Evolutionary conservation across 2,113 vertebrate species (phyloP).

Genomic region (Bostrychus sinensis): DNA sequence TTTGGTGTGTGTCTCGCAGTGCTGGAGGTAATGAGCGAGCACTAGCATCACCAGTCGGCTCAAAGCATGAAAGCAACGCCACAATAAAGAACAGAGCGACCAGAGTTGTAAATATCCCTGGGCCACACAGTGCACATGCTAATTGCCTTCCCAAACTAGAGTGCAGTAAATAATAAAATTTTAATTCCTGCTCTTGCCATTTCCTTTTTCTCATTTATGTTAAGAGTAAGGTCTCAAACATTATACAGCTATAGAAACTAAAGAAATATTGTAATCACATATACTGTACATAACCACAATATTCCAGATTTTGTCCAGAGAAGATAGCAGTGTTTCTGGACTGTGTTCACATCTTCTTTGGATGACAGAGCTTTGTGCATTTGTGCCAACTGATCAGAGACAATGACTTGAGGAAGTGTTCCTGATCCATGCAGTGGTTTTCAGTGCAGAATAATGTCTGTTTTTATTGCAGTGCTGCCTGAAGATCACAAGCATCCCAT

Average conservation of each 20-base stretch:
- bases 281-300: no score
- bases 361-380: no score
- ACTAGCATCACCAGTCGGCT: slow-evolving; percentile 60
- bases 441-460: no score
- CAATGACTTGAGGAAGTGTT: no score
- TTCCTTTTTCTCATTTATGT: slow-evolving; percentile 62
- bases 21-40: slow-evolving; percentile 66
- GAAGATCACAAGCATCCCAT: no score
- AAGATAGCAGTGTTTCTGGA: no score
- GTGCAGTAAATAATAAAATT: slow-evolving; percentile 97
- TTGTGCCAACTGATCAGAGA: no score
- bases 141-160: slow-evolving; percentile 88
- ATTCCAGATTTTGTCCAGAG: slow-evolving; percentile 8
- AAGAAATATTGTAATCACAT: slow-evolving; percentile 31
- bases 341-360: no score
- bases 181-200: slow-evolving; percentile 80
- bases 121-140: slow-evolving; percentile 88
- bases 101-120: slow-evolving; percentile 77
- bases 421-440: no score
- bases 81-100: slow-evolving; percentile 65
- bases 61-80: slow-evolving; percentile 58
- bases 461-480: no score
- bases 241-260: slow-evolving; percentile 78
- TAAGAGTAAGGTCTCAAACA: slow-evolving; percentile 74
- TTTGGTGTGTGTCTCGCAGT: slow-evolving; percentile 57